Conservation (phyloP, 2,888 invertebrate species). For the Oasisia sp. region DNA sequence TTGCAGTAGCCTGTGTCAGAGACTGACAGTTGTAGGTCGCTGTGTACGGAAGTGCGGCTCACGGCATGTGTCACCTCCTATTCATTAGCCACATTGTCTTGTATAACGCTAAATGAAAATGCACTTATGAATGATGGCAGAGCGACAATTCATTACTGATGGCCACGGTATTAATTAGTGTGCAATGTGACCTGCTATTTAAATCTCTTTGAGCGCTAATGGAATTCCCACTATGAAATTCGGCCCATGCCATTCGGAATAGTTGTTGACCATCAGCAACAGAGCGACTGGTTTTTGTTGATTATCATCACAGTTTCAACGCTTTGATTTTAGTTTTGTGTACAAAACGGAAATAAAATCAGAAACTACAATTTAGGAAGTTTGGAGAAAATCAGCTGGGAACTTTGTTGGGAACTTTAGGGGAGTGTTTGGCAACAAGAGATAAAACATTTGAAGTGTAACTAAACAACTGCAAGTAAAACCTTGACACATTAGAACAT, state of each 20-base stretch:
- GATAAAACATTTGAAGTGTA: no score
- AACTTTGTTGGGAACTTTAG: no score
- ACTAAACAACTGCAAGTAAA: no score
- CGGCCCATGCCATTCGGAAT: not conserved
- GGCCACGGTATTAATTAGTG: not conserved
- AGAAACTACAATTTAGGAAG: not conserved
- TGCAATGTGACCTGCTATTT: conserved; percentile 13
- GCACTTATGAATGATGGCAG: not conserved
- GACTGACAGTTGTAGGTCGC: not conserved
- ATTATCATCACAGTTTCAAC: no score
- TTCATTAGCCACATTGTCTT: not conserved
- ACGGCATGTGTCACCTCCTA: not conserved
- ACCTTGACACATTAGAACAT: no score
- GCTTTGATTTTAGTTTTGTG: not conserved
- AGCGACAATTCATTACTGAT: not conserved
- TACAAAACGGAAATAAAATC: not conserved
- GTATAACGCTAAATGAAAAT: not conserved
- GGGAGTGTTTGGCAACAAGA: no score
- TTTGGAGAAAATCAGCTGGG: not conserved
- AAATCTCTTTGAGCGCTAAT: not conserved
- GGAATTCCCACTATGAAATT: not conserved
- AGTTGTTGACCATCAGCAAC: not conserved
- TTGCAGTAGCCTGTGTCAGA: not conserved
- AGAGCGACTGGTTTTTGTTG: not conserved
- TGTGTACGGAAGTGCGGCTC: not conserved